Evolutionary conservation across 2,888 invertebrate species (phyloP).

Genomic region (Teinopalpus imperialis): DNA sequence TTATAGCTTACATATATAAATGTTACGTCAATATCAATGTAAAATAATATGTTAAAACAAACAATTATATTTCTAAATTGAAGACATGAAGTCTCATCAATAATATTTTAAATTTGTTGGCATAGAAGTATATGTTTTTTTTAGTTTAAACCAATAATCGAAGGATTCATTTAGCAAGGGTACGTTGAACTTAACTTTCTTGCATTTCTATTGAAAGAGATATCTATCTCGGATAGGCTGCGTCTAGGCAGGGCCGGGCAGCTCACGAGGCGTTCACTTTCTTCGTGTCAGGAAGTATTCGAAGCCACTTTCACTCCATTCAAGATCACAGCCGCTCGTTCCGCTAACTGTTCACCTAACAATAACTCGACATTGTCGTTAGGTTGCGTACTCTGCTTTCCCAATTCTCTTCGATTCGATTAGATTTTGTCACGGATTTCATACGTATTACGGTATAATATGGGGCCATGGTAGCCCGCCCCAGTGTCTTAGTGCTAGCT

Average conservation of each 20-base stretch:
- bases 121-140: too few species aligned
- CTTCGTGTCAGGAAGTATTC: conserved; percentile 71
- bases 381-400: conserved; percentile 10
- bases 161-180: conserved; percentile 21
- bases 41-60: too few species aligned
- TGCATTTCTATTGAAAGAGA: conserved; percentile 51
- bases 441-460: background rate
- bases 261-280: conserved; percentile 66
- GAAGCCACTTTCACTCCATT: conserved; percentile 76
- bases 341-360: conserved; percentile 53
- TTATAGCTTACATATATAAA: too few species aligned
- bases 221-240: conserved; percentile 46
- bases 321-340: conserved; percentile 65
- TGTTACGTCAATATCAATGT: too few species aligned
- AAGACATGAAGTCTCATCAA: too few species aligned
- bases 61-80: too few species aligned
- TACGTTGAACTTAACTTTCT: conserved; percentile 44
- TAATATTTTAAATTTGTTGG: too few species aligned
- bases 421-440: background rate
- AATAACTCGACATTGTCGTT: conserved; percentile 52
- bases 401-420: conserved; percentile 5
- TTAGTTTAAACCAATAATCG: too few species aligned
- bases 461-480: too few species aligned
- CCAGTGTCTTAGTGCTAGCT: too few species aligned
- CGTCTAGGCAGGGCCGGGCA: conserved; percentile 39